Conservation (phyloP, 2,113 vertebrate species). For the Tapirus terrestris region DNA sequence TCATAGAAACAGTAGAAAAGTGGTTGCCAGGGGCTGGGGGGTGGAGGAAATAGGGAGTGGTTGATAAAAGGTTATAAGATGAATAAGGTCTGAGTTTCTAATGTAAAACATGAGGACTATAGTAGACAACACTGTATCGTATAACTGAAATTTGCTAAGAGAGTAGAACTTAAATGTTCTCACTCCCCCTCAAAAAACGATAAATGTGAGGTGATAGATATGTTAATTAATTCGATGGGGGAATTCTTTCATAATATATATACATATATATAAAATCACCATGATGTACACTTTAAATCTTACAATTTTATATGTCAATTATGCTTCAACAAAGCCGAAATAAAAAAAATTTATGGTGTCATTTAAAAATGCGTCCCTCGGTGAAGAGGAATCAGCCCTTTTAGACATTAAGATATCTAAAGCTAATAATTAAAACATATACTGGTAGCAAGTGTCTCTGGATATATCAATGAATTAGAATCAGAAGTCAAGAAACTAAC, state of each 20-base stretch:
- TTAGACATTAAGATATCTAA: constrained; percentile 7
- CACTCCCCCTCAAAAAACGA: not conserved
- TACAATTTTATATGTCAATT: not conserved
- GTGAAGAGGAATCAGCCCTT: not conserved
- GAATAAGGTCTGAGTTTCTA: not conserved
- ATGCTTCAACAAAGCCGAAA: not conserved
- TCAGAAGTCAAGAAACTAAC: not conserved
- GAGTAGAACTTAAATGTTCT: not conserved
- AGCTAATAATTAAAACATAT: not conserved
- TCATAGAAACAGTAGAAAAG: not conserved
- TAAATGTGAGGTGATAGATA: not conserved
- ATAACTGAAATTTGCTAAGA: not conserved
- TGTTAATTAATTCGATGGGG: not conserved
- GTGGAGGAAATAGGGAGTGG: not conserved
- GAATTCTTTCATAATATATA: not conserved
- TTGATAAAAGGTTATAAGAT: not conserved
- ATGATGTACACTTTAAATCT: not conserved
- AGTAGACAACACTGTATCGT: not conserved
- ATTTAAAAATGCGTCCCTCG: not conserved
- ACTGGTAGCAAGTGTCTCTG: not conserved
- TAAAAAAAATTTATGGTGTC: not conserved
- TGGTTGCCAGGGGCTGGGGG: not conserved
- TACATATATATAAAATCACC: not conserved
- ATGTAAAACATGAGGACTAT: not conserved
- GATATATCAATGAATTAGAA: not conserved